Percentiles rank a stretch among this genome's conserved stretches.
phyloP scores from a whole-genome alignment of 1,140 invertebrate genomes.

The Monochamus saltuarius region DNA sequence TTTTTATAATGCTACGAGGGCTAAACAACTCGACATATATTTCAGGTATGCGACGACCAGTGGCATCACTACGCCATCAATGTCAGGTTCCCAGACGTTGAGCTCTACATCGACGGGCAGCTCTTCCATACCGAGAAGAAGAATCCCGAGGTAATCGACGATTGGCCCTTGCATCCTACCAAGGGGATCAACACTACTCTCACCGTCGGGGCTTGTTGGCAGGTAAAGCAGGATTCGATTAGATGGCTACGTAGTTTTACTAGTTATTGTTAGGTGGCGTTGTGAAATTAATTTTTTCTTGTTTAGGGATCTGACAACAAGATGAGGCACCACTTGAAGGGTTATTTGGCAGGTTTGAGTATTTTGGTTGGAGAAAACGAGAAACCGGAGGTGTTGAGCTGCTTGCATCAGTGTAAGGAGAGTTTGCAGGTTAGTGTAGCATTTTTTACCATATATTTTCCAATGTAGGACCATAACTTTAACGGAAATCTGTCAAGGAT shows the following conservation, averaged over 20 bases:
- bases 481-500: no score
- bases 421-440: slow-evolving; percentile 64
- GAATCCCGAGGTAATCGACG: slow-evolving; percentile 96
- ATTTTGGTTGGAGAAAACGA: slow-evolving; percentile 79
- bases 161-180: slow-evolving; percentile 98
- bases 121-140: slow-evolving; percentile 75
- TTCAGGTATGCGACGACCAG: slow-evolving; percentile 90
- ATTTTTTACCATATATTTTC: neutral
- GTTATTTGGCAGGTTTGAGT: slow-evolving; percentile 84
- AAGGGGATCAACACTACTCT: slow-evolving; percentile 92
- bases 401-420: slow-evolving; percentile 84
- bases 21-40: neutral
- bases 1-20: neutral
- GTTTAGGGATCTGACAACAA: slow-evolving; percentile 74
- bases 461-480: no score
- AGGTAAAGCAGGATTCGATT: slow-evolving; percentile 61
- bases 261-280: no score
- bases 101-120: slow-evolving; percentile 87
- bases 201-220: slow-evolving; percentile 96
- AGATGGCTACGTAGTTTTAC: neutral
- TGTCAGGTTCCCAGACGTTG: slow-evolving; percentile 86
- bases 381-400: slow-evolving; percentile 76
- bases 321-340: slow-evolving; percentile 85
- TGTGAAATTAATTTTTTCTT: slow-evolving; percentile 19
- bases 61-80: slow-evolving; percentile 98